Base-by-base conservation (phyloP, 2,113 vertebrate genomes). In the Cyanocitta stelleri region DNA sequence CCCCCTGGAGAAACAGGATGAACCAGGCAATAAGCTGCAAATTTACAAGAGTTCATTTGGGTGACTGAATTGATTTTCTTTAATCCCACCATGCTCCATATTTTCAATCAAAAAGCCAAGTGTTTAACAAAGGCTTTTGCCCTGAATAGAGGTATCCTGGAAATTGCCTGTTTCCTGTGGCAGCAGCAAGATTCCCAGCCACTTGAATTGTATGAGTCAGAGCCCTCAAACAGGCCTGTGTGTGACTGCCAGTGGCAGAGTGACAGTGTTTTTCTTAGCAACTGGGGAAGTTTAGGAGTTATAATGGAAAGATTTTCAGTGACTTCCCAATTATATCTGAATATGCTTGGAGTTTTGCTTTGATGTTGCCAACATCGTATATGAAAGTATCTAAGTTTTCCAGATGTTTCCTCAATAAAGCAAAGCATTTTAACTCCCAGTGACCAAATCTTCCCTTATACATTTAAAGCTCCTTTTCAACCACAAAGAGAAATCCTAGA, bases 381-480 rank as follows among this genome's bases (percentile, higher is more conserved):
- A 90, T 87, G 83, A 95, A 95, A 95, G 61, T 81, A 94, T 88
- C 72, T 86, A 87, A 84, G 68, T 90, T 93, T 95, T 93, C 90
- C 96, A 96, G 96, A 96, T 96, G 92, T 96, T 97, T 95, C 93
- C 93, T 93, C 96, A 95, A 95, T 93, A 94, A 95, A 95, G 64
- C 63, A 93, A 93, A 77, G 52, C 43, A 61, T 71, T 92, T 94
- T 10, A 1, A 27, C 24, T 93, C n/a, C 19, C 73, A 75, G 23
- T 90, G 83, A 86, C 85, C 76, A 88, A 80, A 69, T 80, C 71
- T 92, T 92, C 61, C 23, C 52, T 43, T 68, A 77, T 77, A 87
- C 69, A 81, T 90, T 93, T 54, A 84, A 86, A 90, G 12, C 27
- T 93, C 35, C 24, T 90, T 94, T 90, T 63, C 68, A 95, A 80